Percentiles rank a stretch among this genome's conserved stretches.
phyloP scores from a whole-genome alignment of 2,113 vertebrate species.

The Nyctereutes procyonoides region DNA sequence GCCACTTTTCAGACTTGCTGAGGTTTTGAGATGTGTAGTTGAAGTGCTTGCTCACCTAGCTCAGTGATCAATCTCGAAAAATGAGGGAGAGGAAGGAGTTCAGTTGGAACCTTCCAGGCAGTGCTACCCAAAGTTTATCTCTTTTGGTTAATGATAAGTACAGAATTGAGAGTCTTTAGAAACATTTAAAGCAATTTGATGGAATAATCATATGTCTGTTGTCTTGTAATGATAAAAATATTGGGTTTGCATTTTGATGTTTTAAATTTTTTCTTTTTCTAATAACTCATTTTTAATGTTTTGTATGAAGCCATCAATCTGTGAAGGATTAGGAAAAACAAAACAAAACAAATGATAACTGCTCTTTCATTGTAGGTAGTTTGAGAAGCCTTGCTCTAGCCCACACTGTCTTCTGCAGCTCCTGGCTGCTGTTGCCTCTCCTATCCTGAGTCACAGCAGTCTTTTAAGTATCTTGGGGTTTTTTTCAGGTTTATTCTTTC shows the following conservation, averaged over 20 bases:
- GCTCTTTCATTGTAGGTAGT: neutral
- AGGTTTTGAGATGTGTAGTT: neutral
- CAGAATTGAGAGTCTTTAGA: neutral
- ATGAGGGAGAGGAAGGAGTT: neutral
- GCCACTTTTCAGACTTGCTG: neutral
- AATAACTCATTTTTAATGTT: neutral
- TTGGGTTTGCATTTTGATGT: neutral
- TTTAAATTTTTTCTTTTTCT: neutral
- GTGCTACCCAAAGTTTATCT: neutral
- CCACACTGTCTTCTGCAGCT: neutral
- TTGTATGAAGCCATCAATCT: neutral
- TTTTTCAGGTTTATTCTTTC: slow-evolving; percentile 18
- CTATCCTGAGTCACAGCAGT: neutral
- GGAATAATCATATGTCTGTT: neutral
- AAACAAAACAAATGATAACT: neutral
- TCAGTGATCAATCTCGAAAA: neutral
- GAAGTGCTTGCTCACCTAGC: neutral
- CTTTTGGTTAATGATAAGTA: neutral
- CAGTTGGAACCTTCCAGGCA: neutral
- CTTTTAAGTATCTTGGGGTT: neutral
- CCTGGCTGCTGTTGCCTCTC: neutral
- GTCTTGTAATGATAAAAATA: neutral
- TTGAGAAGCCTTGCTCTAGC: neutral
- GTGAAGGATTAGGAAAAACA: neutral
- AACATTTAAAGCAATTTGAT: neutral